Base-by-base conservation (phyloP, 2,113 vertebrate species). In the Notarius quadriscutis region DNA sequence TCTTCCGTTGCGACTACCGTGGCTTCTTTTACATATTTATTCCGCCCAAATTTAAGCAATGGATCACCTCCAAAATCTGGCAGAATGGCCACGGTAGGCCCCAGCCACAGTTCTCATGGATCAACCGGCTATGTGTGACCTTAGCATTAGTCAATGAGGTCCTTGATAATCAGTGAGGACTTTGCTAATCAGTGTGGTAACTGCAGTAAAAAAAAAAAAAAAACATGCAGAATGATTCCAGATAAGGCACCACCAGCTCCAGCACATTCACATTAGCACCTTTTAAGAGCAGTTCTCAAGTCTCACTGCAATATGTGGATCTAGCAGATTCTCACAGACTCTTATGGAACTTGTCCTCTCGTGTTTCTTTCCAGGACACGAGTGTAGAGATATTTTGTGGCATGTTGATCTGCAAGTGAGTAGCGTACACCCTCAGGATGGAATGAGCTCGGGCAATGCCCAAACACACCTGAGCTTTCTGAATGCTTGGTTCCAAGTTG, bases 301-400 rank as follows among this genome's bases (percentile, higher is more conserved):
- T 74, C 74, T 51, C 51, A 7, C 74, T n/a, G 5, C 48, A 25
- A 53, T 1, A 5, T 14, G 5, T 15, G 11, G 48, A 9, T 58
- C 51, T 27, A 57, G n/a, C 20, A 51, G 7, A 82, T 81, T 81
- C 22, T 84, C 74, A 17, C n/a, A 22, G 12, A 14, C 1, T 2
- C 51, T 69, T n/a, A 22, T 60, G 65, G 20, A 74, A 91, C 88
- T 89, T 83, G 89, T 93, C 90, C 48, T 90, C 92, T 91, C 95
- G 93, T 10, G 3, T 94, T 74, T 95, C 92, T 90, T 96, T 97
- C 96, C 97, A 97, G 1, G 84, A 84, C 79, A 97, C 89, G 89
- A 97, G 93, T 48, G 50, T 58, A 25, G 71, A 53, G 62, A 96
- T 89, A 86, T 93, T 92, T 83, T 83, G 0, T 2, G 85, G 53